Evolutionary conservation across 2,888 invertebrate genomes (phyloP), one percentile per base, ranked within the genome.

Genomic region (Biston stratarius): DNA sequence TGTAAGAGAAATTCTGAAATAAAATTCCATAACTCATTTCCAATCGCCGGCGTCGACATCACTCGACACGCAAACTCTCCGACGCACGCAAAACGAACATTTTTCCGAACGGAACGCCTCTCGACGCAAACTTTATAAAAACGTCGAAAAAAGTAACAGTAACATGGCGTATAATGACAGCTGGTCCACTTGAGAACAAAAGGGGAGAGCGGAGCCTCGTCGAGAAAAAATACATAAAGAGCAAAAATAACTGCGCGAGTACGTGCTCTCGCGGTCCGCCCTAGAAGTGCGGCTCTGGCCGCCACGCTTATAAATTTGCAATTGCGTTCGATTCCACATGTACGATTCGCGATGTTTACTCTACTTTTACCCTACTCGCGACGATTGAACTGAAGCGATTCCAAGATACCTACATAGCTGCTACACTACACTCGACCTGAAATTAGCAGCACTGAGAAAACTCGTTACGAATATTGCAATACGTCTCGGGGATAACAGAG

Each of bases 151-250:
- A 93, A 92, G 91, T 87, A 91, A 94, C 93, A 91, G 93, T 93
- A 92, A 92, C 94, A 94, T 94, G 91, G 94, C 94, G 94, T 92
- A 94, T 94, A 94, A 94, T 94, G 94, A 94, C 94, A 94, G 94
- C 94, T 94, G 94, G 94, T 93, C 94, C 94, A 94, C 94, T 94
- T 94, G 94, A 94, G 92, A 94, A 94, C 94, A 94, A 94, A 93
- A 90, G 94, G 91, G 92, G 94, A 90, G 90, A 92, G 91, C 87
- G 78, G 89, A 89, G 92, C 82, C 91, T 89, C 91, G 91, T 86
- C 85, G 93, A 91, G 93, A 89, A 93, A 94, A 93, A 94, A 92
- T 92, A 92, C 85, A 88, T 86, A 85, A 89, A 88, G 91, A 93
- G 91, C 87, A 87, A 88, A 92, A 93, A 91, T 91, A 93, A 92